A percentile compares a stretch with the other conserved stretches of the same genome.
These are phyloP conservation scores for Sigmodon hispidus DNA, from an alignment of 2,113 vertebrate genomes.

Conservation along the genomic window DNA sequence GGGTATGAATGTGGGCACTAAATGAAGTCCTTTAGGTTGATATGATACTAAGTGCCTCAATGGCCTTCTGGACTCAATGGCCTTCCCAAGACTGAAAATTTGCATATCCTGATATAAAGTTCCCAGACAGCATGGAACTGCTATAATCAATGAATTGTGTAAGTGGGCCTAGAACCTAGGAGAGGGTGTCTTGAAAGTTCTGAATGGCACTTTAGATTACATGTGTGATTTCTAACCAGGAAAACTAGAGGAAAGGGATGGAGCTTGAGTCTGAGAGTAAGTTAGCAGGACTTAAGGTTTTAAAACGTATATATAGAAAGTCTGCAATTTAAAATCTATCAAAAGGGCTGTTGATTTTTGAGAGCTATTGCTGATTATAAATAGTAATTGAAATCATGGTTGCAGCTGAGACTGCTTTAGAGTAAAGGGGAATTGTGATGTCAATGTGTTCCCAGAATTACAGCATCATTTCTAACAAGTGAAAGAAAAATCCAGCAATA, in stretches of 20 bases:
- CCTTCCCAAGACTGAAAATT: not conserved
- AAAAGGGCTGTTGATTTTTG: not conserved
- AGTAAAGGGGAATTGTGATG: slow-evolving; percentile 42
- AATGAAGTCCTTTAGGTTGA: not conserved
- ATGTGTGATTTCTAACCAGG: not conserved
- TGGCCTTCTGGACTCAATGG: not conserved
- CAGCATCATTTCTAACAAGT: slow-evolving; percentile 31
- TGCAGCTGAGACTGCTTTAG: not conserved
- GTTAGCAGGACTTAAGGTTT: not conserved
- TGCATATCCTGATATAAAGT: not conserved
- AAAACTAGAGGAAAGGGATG: not conserved
- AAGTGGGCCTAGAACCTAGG: not conserved
- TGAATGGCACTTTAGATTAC: not conserved
- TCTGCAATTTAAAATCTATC: not conserved
- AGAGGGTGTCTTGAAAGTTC: not conserved
- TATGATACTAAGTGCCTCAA: not conserved
- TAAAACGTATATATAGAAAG: not conserved
- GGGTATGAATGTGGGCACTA: not conserved
- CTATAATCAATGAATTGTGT: not conserved
- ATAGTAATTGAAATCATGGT: not conserved
- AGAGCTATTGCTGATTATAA: slow-evolving; percentile 2
- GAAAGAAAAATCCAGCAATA: slow-evolving; percentile 64
- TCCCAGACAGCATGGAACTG: not conserved
- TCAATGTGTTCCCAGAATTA: slow-evolving; percentile 63
- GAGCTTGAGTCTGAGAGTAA: not conserved